phyloP scores from a whole-genome alignment of 2,797 vertebrate species.

The Myripristis murdjan region DNA sequence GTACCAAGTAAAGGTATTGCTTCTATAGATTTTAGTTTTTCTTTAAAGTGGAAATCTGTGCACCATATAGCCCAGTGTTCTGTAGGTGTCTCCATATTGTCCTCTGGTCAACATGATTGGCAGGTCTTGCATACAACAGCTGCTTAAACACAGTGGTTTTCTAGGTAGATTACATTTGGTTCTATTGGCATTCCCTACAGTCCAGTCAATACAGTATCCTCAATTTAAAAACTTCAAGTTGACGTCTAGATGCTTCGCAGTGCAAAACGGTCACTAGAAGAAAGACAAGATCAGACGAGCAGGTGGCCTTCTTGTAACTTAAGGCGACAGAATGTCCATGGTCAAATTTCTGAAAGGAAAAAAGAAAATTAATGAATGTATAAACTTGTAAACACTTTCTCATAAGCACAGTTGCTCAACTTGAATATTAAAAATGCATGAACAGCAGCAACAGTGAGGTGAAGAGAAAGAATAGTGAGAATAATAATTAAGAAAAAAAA shows the following conservation, averaged over 20 bases:
- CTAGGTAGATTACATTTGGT: constrained; percentile 6
- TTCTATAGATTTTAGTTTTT: too few relatives aligned
- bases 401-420: constrained; percentile 38
- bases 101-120: background rate
- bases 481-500: constrained; percentile 52
- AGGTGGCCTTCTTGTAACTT: constrained; percentile 10
- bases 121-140: background rate
- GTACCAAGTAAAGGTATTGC: too few relatives aligned
- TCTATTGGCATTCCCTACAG: constrained; percentile 5
- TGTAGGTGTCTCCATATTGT: too few relatives aligned
- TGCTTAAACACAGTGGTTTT: constrained; percentile 9
- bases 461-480: constrained; percentile 58
- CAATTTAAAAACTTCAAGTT: background rate
- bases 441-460: constrained; percentile 42
- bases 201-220: constrained; percentile 36
- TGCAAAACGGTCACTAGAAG: constrained; percentile 19
- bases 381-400: constrained; percentile 51
- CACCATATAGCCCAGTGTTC: too few relatives aligned
- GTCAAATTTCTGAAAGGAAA: background rate
- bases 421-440: constrained; percentile 57
- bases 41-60: too few relatives aligned
- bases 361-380: constrained; percentile 18
- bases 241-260: constrained; percentile 13
- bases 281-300: constrained; percentile 23
- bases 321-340: constrained; percentile 6